Percentiles rank a stretch among this genome's conserved stretches.
Evolutionary conservation across 2,888 invertebrate species (phyloP).

Genomic region (Ommatoiulus sabulosus): DNA sequence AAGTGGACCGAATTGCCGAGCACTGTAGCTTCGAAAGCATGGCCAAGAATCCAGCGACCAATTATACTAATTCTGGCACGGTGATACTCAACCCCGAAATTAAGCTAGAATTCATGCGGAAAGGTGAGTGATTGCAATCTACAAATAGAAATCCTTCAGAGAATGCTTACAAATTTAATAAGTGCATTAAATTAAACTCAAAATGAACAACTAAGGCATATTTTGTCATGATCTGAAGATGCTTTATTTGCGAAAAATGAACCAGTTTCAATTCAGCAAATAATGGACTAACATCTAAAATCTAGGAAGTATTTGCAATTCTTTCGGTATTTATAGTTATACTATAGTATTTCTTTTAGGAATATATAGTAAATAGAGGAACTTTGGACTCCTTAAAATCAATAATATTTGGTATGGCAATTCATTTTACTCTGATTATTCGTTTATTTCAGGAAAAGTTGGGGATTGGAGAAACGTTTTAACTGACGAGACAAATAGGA

Average conservation of each 20-base stretch:
- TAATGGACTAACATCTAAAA: not conserved
- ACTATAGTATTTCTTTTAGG: not conserved
- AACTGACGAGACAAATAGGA: slow-evolving; percentile 38
- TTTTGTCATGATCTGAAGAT: too few species aligned
- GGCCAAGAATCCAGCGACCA: slow-evolving; percentile 83
- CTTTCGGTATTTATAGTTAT: not conserved
- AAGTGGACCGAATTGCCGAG: slow-evolving; percentile 76
- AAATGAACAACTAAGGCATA: too few species aligned
- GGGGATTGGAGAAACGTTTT: slow-evolving; percentile 60
- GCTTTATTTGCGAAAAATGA: too few species aligned
- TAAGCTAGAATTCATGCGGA: slow-evolving; percentile 57
- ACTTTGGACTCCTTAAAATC: too few species aligned
- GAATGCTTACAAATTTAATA: too few species aligned
- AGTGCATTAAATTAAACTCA: too few species aligned
- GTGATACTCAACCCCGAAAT: not conserved
- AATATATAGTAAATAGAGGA: too few species aligned
- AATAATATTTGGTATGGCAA: not conserved
- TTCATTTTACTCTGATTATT: not conserved
- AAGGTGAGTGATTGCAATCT: slow-evolving; percentile 58
- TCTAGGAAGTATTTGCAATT: not conserved
- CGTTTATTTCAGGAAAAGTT: slow-evolving; percentile 53
- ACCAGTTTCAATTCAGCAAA: too few species aligned
- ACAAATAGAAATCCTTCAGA: too few species aligned
- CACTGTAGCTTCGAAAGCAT: slow-evolving; percentile 85
- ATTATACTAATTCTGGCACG: slow-evolving; percentile 65